Conservation (phyloP, 2,888 invertebrate genomes). For the Chloroclysta siterata region DNA sequence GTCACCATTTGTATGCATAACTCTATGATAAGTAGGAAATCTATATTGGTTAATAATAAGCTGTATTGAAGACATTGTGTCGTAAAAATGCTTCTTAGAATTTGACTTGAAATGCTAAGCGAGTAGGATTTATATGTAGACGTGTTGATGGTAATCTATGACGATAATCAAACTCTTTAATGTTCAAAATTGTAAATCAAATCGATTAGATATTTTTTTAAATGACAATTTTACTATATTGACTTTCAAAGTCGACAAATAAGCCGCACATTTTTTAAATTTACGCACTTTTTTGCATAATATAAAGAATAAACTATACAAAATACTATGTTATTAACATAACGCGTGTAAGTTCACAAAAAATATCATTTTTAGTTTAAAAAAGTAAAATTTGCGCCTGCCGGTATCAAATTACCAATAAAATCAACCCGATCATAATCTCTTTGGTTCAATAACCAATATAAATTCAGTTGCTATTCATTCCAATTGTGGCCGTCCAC, state of each 20-base stretch:
- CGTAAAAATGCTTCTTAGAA: slow-evolving; percentile 24
- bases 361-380: not conserved
- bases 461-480: slow-evolving; percentile 32
- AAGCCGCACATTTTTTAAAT: too few relatives aligned
- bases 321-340: too few relatives aligned
- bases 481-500: slow-evolving; percentile 36
- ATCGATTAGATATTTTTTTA: not conserved
- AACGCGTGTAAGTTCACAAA: not conserved
- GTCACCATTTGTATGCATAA: slow-evolving; percentile 53
- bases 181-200: slow-evolving; percentile 2
- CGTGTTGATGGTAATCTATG: slow-evolving; percentile 18
- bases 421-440: slow-evolving; percentile 21
- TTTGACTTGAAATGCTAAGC: slow-evolving; percentile 12
- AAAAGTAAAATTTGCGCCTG: not conserved
- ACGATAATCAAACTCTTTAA: slow-evolving; percentile 11
- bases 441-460: slow-evolving; percentile 17
- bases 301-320: too few relatives aligned
- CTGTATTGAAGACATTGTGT: slow-evolving; percentile 16
- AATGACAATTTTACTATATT: too few relatives aligned
- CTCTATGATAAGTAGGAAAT: slow-evolving; percentile 47
- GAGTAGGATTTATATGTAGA: slow-evolving; percentile 11
- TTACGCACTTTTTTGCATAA: too few relatives aligned
- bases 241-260: too few relatives aligned
- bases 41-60: slow-evolving; percentile 56
- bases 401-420: slow-evolving; percentile 1